Base-by-base conservation (phyloP, 2,113 vertebrate genomes). In the Paramormyrops kingsleyae region DNA sequence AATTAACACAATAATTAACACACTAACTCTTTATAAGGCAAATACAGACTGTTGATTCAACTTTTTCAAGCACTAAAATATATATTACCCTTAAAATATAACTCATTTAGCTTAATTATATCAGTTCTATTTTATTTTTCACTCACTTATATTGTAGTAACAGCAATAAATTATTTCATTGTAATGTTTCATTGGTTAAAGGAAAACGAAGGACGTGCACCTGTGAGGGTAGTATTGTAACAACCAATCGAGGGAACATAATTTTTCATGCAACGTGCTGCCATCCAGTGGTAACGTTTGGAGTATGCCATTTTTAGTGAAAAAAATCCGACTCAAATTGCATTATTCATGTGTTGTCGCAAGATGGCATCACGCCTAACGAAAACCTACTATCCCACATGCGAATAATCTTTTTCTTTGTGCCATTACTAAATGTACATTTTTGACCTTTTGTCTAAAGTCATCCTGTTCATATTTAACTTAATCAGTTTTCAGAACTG, bases 61-160 rank as follows among this genome's bases (percentile, higher is more conserved):
- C 31, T 87, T 86, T 87, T 24, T 50, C 85, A 47, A 47, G 24
- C 83, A 47, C 83, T 47, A 84, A 84, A 84, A 44, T 84, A 84
- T 84, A 84, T 84, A 84, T 47, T 84, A 46, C 21, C 39, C 17
- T n/a, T 84, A 84, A 46, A 44, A 83, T 83, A 83, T n/a, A 83
- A 5, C 83, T 83, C 35, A 83, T 83, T 21, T 83, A 44, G 1
- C 17, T 47, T n/a, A 10, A 84, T 47, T 46, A 47, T 47, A 84
- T 24, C 83, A 80, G 42, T 47, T 84, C 19, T 84, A 84, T 39
- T 47, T 83, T 35, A 46, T 5, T 42, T 42, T 42, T 83, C 77
- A 39, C 17, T 42, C 17, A 83, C 19, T 47, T 80, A n/a, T 47
- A 44, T 42, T 44, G 15, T 10, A n/a, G 19, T 84, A 84, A 84